Evolutionary conservation across 2,888 invertebrate species (phyloP), one percentile per base, ranked within the genome.

Genomic region (Pseudococcus longispinus): DNA sequence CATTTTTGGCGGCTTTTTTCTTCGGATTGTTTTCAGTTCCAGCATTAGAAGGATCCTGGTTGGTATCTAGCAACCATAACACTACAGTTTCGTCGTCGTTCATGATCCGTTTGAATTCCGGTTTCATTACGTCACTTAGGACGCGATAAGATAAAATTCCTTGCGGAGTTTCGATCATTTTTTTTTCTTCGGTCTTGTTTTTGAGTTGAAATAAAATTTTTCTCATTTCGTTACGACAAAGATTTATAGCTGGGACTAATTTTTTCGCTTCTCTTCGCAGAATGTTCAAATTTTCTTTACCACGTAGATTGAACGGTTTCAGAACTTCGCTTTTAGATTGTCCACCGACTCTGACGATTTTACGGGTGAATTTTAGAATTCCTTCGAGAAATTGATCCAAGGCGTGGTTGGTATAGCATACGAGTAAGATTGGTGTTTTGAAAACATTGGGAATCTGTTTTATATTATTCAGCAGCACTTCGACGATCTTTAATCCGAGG

Each of bases 321-420:
- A 95, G 89, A 6, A 90, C 89, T 87, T 92, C 91, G 89, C 92
- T 93, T 89, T 94, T 94, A 1, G 94, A 93, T 89, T 94, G 94
- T 29, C 93, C 93, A 0, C 96, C 96, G 86, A 96, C 91, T 87
- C 96, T 92, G 0, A 95, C 91, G 88, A 96, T 92, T 87, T 92
- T 92, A 0, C 92, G 89, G 0, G 94, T 94, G 0, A 92, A 91
- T 26, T 90, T 89, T 0, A 94, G 89, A 15, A 95, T 91, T 11
- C 94, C 95, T 90, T 95, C 94, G 51, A 97, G 91, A 90, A 97
- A 96, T 90, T 96, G 96, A 91, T 97, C 97, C 70, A 97, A 91
- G 8, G 96, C 96, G 90, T 96, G 96, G 91, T 97, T 97, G 9
- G 96, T 96, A 90, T 94, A 96, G 89, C 96, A 95, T 26, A 97